Evolutionary conservation across 2,797 vertebrate species (phyloP).

Genomic region (Triplophysa bombifrons): DNA sequence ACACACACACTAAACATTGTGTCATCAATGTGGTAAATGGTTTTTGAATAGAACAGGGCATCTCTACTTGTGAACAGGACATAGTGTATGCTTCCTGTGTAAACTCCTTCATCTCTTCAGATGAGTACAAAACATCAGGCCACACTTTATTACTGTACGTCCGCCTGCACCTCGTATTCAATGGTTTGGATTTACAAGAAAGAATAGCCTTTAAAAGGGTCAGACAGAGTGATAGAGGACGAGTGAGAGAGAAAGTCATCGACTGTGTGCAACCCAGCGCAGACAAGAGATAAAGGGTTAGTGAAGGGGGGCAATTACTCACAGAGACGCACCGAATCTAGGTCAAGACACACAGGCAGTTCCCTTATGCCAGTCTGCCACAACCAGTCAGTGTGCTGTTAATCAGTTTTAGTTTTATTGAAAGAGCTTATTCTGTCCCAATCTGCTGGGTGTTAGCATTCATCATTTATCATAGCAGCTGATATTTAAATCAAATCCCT

Average conservation of each 20-base stretch:
- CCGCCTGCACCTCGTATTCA: slow-evolving; percentile 17
- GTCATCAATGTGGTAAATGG: slow-evolving; percentile 24
- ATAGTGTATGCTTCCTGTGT: slow-evolving; percentile 40
- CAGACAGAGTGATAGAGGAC: slow-evolving; percentile 22
- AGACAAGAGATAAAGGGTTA: slow-evolving; percentile 21
- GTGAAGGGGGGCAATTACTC: slow-evolving; percentile 50
- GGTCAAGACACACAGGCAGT: slow-evolving; percentile 59
- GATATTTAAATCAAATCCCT: slow-evolving; percentile 8
- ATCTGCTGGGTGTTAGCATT: slow-evolving; percentile 53
- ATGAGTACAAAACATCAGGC: slow-evolving; percentile 7
- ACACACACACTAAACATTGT: slow-evolving; percentile 1
- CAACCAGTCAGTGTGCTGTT: slow-evolving; percentile 46
- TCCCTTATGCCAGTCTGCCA: slow-evolving; percentile 47
- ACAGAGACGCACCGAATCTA: slow-evolving; percentile 57
- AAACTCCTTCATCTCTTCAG: slow-evolving; percentile 18
- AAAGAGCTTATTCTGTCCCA: slow-evolving; percentile 54
- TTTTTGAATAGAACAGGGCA: slow-evolving; percentile 1
- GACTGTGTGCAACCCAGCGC: slow-evolving; percentile 50
- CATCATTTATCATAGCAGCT: slow-evolving; percentile 28
- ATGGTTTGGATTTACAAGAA: slow-evolving; percentile 52
- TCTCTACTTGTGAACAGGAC: slow-evolving; percentile 7
- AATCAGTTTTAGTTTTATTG: slow-evolving; percentile 61
- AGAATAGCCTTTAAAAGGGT: slow-evolving; percentile 39
- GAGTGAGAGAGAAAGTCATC: slow-evolving; percentile 42
- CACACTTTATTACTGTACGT: slow-evolving; percentile 42